phyloP scores from a whole-genome alignment of 2,888 invertebrate genomes.

The Drosophila mimetica region DNA sequence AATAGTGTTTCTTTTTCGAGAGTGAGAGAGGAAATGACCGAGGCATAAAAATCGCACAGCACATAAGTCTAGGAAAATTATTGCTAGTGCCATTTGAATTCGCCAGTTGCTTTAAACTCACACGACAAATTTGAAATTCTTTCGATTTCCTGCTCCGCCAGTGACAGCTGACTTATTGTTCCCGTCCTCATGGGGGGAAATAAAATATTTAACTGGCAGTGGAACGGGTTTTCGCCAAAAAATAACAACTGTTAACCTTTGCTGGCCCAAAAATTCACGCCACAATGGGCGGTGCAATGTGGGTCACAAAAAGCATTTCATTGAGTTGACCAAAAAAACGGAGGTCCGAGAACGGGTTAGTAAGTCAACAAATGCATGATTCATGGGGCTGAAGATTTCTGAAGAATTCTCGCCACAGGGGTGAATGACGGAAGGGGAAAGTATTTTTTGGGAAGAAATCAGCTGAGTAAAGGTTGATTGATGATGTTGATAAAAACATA shows the following conservation, averaged over 20 bases:
- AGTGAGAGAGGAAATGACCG: constrained; percentile 57
- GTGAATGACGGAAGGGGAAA: neutral
- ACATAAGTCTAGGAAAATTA: constrained; percentile 50
- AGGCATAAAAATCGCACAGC: constrained; percentile 51
- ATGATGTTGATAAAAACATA: too few relatives aligned
- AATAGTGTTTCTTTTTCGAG: constrained; percentile 38
- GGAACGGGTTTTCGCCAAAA: constrained; percentile 61
- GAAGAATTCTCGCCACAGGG: constrained; percentile 35
- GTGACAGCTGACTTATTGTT: constrained; percentile 65
- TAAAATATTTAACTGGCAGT: constrained; percentile 44
- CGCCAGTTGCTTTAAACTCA: constrained; percentile 33
- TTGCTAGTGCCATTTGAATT: constrained; percentile 32
- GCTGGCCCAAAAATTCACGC: constrained; percentile 33
- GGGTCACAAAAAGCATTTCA: constrained; percentile 67
- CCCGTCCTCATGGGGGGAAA: constrained; percentile 14
- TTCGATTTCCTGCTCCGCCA: constrained; percentile 59
- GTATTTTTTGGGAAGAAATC: constrained; percentile 8
- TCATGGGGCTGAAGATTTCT: constrained; percentile 50
- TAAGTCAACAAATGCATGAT: constrained; percentile 63
- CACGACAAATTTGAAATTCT: constrained; percentile 47
- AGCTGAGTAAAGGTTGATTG: constrained; percentile 1
- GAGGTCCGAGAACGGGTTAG: constrained; percentile 60
- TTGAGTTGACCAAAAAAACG: constrained; percentile 61
- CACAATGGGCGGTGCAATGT: constrained; percentile 55
- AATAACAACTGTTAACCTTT: constrained; percentile 56